Conservation (phyloP, 2,797 vertebrate species). For the Acipenser transmontanus region DNA sequence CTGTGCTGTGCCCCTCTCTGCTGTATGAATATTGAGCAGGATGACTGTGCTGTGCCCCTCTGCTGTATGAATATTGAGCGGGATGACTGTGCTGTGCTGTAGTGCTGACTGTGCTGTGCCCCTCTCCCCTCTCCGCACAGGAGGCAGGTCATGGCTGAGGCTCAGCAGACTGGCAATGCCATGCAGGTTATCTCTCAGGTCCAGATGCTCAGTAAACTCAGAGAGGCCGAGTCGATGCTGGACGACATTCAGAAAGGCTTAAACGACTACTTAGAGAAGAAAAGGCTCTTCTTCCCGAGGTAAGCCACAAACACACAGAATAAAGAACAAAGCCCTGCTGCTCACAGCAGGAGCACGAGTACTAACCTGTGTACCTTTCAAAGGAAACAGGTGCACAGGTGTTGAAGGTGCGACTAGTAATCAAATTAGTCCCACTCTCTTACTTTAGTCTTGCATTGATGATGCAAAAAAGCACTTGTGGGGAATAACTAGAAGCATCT, state of each 20-base stretch:
- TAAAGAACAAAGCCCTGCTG: conserved; percentile 22
- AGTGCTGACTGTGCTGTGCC: too few species aligned
- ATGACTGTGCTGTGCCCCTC: too few species aligned
- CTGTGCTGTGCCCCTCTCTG: too few species aligned
- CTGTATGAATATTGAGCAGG: too few species aligned
- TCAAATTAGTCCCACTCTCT: too few species aligned
- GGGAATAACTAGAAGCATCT: too few species aligned
- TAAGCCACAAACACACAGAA: conserved; percentile 43
- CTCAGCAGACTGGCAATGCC: conserved; percentile 57
- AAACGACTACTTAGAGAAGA: conserved; percentile 56
- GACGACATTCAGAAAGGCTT: conserved; percentile 66
- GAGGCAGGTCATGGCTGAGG: conserved; percentile 71
- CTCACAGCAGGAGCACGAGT: conserved; percentile 13
- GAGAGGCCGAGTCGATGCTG: conserved; percentile 55
- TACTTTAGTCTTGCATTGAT: too few species aligned
- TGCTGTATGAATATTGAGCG: too few species aligned
- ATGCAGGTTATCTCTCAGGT: conserved; percentile 62
- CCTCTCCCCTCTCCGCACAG: conserved; percentile 49
- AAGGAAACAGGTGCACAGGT: too few species aligned
- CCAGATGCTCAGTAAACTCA: conserved; percentile 69
- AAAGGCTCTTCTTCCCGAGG: conserved; percentile 63
- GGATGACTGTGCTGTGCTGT: too few species aligned
- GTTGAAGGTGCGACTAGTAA: too few species aligned
- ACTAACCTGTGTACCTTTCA: neutral
- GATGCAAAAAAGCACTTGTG: too few species aligned